phyloP scores from a whole-genome alignment of 2,797 vertebrate species.

The Dermochelys coriacea region DNA sequence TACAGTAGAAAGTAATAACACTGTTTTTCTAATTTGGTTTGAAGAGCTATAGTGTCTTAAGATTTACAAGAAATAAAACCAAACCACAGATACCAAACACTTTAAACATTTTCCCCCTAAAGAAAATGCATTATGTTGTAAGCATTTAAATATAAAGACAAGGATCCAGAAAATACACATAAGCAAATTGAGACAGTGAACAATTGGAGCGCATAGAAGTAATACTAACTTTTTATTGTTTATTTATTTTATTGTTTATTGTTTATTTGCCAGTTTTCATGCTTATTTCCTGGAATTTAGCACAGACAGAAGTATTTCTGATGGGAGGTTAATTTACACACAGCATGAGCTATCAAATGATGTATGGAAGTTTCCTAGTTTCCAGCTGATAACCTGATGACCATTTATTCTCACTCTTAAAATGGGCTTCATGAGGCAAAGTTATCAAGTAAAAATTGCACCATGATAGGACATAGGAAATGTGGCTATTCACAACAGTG shows the following conservation, averaged over 20 bases:
- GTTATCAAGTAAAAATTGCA: neutral
- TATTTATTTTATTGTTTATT: too few relatives aligned
- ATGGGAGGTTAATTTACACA: neutral
- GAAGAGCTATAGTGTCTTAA: neutral
- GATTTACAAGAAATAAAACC: neutral
- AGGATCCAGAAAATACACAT: neutral
- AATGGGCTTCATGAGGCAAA: neutral
- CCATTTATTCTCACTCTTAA: neutral
- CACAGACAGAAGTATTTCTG: neutral
- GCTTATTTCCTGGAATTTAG: neutral
- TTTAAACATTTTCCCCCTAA: neutral
- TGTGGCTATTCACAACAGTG: neutral
- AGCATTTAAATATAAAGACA: neutral
- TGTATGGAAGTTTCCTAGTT: neutral
- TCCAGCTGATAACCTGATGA: conserved; percentile 10
- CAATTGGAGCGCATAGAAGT: neutral
- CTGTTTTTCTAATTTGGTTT: neutral
- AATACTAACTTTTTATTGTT: neutral
- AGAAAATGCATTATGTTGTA: neutral
- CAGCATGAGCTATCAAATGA: neutral
- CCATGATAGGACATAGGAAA: neutral
- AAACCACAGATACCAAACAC: accelerated
- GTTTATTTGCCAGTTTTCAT: neutral
- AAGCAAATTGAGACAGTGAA: neutral
- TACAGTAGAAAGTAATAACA: neutral